Evolutionary conservation across 2,113 vertebrate species (phyloP).

Genomic region (Corvus hawaiiensis): DNA sequence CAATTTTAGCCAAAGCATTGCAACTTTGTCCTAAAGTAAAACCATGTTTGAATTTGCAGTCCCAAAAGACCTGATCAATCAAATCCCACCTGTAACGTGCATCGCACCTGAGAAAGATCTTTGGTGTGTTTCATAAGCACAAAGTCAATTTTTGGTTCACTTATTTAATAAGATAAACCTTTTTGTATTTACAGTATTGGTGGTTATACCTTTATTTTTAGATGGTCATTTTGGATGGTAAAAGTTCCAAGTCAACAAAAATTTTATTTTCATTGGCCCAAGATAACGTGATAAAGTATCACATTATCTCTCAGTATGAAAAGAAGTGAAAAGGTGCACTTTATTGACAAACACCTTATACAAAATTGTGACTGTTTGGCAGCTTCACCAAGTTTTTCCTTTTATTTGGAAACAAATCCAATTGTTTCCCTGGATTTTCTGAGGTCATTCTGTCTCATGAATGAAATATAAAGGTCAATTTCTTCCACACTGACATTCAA

Average conservation of each 20-base stretch:
- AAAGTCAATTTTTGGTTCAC: neutral
- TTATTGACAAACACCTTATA: neutral
- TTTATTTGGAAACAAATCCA: neutral
- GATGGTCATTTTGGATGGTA: neutral
- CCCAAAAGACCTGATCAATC: neutral
- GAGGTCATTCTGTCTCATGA: neutral
- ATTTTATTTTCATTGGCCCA: neutral
- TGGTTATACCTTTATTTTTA: neutral
- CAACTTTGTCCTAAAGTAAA: neutral
- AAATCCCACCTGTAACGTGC: accelerated
- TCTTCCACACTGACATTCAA: neutral
- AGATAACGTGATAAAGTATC: neutral
- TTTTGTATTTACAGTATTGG: neutral
- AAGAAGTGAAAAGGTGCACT: neutral
- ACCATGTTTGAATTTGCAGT: neutral
- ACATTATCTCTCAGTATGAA: neutral
- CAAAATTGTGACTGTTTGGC: neutral
- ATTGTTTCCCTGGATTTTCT: neutral
- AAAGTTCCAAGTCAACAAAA: neutral
- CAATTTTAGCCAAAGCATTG: neutral
- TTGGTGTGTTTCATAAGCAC: neutral
- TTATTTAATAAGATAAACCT: neutral
- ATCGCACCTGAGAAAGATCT: neutral
- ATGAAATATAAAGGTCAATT: neutral
- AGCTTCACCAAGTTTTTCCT: neutral